Percentiles rank a stretch among this genome's conserved stretches.
Conservation (phyloP, 1,140 invertebrate genomes). For the Goniozus legneri region DNA sequence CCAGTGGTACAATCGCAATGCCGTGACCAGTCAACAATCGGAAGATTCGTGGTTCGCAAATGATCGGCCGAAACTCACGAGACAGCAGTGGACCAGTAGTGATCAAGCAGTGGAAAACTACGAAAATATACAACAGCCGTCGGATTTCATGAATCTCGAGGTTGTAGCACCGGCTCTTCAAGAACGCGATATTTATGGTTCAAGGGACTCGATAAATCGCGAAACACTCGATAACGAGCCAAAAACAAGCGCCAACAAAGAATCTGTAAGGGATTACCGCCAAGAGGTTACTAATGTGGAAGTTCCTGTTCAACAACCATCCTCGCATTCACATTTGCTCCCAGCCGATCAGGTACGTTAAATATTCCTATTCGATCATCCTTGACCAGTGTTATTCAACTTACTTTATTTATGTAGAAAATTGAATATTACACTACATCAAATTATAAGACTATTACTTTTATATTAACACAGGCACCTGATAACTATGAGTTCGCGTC, state of each 20-base stretch:
- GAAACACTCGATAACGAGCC: slow-evolving; percentile 47
- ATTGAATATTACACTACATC: too few species aligned
- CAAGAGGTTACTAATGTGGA: slow-evolving; percentile 35
- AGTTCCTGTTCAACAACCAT: slow-evolving; percentile 27
- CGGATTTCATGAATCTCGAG: slow-evolving; percentile 46
- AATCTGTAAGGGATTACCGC: slow-evolving; percentile 28
- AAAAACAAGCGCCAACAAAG: slow-evolving; percentile 26
- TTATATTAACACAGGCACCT: slow-evolving; percentile 28
- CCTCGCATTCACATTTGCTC: slow-evolving; percentile 20
- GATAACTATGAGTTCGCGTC: slow-evolving; percentile 53
- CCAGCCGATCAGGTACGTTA: slow-evolving; percentile 30
- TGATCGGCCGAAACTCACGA: slow-evolving; percentile 20
- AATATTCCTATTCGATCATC: too few species aligned
- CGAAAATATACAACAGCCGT: slow-evolving; percentile 44
- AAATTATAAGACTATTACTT: too few species aligned
- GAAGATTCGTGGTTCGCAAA: slow-evolving; percentile 26
- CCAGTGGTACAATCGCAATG: slow-evolving; percentile 48
- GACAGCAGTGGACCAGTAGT: slow-evolving; percentile 30
- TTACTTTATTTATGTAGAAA: too few species aligned
- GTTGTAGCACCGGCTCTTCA: slow-evolving; percentile 38
- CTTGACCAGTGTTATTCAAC: too few species aligned
- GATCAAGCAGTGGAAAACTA: slow-evolving; percentile 46
- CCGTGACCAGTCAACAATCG: slow-evolving; percentile 11
- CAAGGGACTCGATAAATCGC: slow-evolving; percentile 47
- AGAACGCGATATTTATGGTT: slow-evolving; percentile 41